phyloP scores from a whole-genome alignment of 2,113 vertebrate genomes.

The Pedionomus torquatus region DNA sequence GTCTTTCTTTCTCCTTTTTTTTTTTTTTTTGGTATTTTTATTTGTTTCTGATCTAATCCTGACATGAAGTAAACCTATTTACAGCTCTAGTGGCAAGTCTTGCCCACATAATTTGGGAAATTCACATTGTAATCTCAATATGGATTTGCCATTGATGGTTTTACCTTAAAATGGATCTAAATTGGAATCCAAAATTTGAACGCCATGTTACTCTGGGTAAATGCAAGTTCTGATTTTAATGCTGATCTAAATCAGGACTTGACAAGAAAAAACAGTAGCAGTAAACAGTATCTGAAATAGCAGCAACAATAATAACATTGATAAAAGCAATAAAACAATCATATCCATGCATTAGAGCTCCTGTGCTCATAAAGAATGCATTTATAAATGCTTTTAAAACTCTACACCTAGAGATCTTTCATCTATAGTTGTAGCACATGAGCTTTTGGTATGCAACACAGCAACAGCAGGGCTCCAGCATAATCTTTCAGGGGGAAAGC shows the following conservation, averaged over 20 bases:
- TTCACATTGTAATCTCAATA: not conserved
- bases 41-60: not conserved
- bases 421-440: not conserved
- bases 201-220: not conserved
- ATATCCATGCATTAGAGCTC: not conserved
- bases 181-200: not conserved
- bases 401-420: not conserved
- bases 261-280: not conserved
- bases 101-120: not conserved
- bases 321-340: not conserved
- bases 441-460: not conserved
- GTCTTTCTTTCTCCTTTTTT: not conserved
- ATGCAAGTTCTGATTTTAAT: not conserved
- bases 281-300: not conserved
- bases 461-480: not conserved
- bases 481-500: not conserved
- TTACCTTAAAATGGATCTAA: not conserved
- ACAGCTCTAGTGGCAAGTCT: not conserved
- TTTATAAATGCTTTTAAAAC: constrained; percentile 27
- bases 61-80: not conserved
- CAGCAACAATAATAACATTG: not conserved
- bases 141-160: not conserved
- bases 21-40: not conserved
- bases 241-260: not conserved
- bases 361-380: not conserved